These are phyloP conservation scores for Gadopsis marmoratus DNA, from an alignment of 2,797 vertebrate genomes.

Conservation along the genomic window DNA sequence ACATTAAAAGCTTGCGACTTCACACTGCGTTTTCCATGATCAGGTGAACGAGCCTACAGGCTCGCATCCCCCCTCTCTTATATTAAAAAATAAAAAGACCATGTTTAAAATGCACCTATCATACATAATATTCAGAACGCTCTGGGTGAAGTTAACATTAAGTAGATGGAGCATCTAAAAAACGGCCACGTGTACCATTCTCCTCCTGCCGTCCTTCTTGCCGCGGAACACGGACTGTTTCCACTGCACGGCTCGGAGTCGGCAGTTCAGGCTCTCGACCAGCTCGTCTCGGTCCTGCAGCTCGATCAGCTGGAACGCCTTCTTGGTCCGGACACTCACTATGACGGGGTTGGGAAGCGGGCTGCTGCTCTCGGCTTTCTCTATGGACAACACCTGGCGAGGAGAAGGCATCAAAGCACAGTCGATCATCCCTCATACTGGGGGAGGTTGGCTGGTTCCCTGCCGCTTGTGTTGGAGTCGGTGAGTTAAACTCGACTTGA, in stretches of 20 bases:
- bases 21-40: background rate
- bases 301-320: slow-evolving; percentile 97
- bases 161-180: background rate
- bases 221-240: slow-evolving; percentile 76
- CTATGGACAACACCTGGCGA: slow-evolving; percentile 91
- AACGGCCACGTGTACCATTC: slow-evolving; percentile 60
- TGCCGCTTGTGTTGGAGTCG: background rate
- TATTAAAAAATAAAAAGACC: background rate
- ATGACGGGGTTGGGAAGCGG: slow-evolving; percentile 93
- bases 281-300: slow-evolving; percentile 89
- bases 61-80: background rate
- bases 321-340: slow-evolving; percentile 91
- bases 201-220: slow-evolving; percentile 66
- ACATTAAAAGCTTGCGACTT: background rate
- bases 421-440: background rate
- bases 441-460: background rate
- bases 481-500: too few species aligned
- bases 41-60: background rate
- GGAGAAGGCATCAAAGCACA: background rate
- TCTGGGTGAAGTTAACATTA: background rate
- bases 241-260: slow-evolving; percentile 86
- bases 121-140: background rate
- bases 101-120: background rate
- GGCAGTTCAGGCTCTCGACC: slow-evolving; percentile 86
- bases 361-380: slow-evolving; percentile 94